Percentiles rank a stretch among this genome's conserved stretches.
phyloP scores from a whole-genome alignment of 2,113 vertebrate genomes.

The Rhegmatorhina hoffmannsi region DNA sequence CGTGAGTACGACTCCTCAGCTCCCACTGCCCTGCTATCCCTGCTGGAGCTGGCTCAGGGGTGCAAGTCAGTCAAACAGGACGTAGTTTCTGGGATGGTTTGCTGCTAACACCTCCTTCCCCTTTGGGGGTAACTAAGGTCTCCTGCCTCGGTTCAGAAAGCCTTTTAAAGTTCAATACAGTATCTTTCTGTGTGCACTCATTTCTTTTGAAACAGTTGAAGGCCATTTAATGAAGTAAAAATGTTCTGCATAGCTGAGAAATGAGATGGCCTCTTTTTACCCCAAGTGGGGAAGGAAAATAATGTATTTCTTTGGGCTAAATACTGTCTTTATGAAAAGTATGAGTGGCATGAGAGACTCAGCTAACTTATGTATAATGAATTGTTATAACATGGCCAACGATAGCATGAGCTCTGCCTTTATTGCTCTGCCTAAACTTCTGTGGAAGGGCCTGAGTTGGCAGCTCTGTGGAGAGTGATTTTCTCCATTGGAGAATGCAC shows the following conservation, averaged over 20 bases:
- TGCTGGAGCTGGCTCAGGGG: background rate
- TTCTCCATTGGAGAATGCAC: background rate
- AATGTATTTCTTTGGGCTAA: background rate
- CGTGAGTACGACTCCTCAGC: slow-evolving; percentile 78
- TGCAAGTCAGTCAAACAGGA: background rate
- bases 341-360: background rate
- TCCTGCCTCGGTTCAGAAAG: background rate
- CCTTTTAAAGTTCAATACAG: background rate
- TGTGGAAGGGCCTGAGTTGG: background rate
- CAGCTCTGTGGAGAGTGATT: background rate
- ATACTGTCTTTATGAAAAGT: background rate
- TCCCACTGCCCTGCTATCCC: background rate
- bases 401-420: slow-evolving; percentile 52
- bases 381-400: slow-evolving; percentile 44
- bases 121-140: background rate
- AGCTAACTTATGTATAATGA: background rate
- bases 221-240: background rate
- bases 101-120: background rate
- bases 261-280: background rate
- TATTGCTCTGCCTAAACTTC: slow-evolving; percentile 16
- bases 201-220: background rate
- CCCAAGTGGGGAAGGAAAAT: background rate
- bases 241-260: background rate
- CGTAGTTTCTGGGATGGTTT: background rate
- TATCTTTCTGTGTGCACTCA: background rate